Evolutionary conservation across 2,797 vertebrate species (phyloP), one percentile per base, ranked within the genome.

Genomic region (Sebastolobus altivelis): DNA sequence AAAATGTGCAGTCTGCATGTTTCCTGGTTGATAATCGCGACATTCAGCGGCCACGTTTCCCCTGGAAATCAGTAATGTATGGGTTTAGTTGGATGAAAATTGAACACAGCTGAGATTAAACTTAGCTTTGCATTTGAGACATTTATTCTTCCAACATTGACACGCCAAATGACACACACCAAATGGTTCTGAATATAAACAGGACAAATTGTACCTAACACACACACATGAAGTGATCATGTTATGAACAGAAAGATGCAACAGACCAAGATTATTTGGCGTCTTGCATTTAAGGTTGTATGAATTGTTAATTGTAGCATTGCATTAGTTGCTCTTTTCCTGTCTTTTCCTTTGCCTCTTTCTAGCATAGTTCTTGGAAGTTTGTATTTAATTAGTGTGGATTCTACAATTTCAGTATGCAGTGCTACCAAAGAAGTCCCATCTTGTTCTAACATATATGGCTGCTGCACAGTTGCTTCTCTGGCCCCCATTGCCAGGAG

Each of bases 381-480:
- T 54, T 43, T 25, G 3, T 14, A 33, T 70, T 56, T 76, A 25
- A 75, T 77, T 52, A 29, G 18, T 8, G 31, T 33, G 31, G 31
- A 33, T 33, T 60, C 31, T 11, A 60, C 11, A 33, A 13, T 70
- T 67, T 52, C 59, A 72, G 13, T 72, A 59, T 55, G 22, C 11
- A 14, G n/a, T 11, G 22, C 22, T 40, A 25, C 43, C 18, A 12
- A 38, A 79, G 22, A 38, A 56, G 46, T 69, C 13, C 9, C n/a
- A 52, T 31, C 8, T 31, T 40, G 8, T 70, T 9, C 22, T 65
- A 54, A 62, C 68, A 67, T 67, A 69, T 71, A 37, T 58, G 25
- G 22, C 46, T 67, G 55, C 37, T 55, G 46, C 59, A 79, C 49
- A 83, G 31, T 60, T 74, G 29, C 67, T 62, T 75, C 16, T 52